Evolutionary conservation across 1,140 invertebrate species (phyloP).

Genomic region (Heliconius congener): DNA sequence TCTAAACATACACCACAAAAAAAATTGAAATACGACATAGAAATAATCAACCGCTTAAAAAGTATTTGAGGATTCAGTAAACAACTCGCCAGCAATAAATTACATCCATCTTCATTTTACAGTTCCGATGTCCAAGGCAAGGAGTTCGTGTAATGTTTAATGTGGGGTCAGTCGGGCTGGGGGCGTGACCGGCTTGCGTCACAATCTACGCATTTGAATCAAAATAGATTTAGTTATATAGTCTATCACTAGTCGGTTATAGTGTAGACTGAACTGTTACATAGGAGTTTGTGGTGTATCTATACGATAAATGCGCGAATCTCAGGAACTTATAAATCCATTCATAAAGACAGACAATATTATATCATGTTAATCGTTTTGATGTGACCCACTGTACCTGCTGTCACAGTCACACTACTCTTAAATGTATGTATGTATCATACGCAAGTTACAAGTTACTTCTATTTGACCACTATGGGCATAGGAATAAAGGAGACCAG

Average conservation of each 20-base stretch:
- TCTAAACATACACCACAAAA: not conserved
- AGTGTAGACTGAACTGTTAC: not conserved
- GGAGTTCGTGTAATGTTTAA: conserved; percentile 15
- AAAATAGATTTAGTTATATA: not conserved
- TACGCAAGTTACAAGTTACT: too few relatives aligned
- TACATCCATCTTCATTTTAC: conserved; percentile 8
- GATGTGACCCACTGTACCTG: too few relatives aligned
- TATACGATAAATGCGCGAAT: too few relatives aligned
- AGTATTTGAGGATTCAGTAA: conserved; percentile 7
- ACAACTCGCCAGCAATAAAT: not conserved
- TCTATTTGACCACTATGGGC: too few relatives aligned
- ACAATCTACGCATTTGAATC: conserved; percentile 7
- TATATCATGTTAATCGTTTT: too few relatives aligned
- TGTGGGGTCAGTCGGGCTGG: conserved; percentile 22
- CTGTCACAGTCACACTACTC: too few relatives aligned
- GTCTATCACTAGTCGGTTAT: not conserved
- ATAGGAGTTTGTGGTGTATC: not conserved
- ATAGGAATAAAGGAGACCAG: too few relatives aligned
- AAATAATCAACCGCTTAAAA: not conserved
- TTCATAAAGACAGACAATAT: too few relatives aligned
- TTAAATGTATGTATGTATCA: too few relatives aligned
- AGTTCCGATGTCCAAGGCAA: conserved; percentile 35
- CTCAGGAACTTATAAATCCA: too few relatives aligned
- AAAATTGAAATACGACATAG: not conserved
- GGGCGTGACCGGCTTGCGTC: conserved; percentile 18